These are phyloP conservation scores for Etheostoma cragini DNA, from an alignment of 2,113 vertebrate species.

Conservation along the genomic window DNA sequence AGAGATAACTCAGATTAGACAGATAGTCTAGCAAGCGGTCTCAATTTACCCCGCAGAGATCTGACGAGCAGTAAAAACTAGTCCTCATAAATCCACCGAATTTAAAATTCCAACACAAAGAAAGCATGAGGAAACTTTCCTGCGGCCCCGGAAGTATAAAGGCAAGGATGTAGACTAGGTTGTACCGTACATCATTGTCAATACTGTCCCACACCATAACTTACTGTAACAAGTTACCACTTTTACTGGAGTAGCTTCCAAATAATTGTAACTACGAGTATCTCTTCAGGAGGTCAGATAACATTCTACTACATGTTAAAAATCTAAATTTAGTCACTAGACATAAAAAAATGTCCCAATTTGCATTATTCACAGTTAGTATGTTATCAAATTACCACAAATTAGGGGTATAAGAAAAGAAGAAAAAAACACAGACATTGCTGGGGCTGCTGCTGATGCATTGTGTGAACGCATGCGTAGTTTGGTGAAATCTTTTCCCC, in stretches of 20 bases:
- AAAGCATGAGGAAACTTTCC: too few relatives aligned
- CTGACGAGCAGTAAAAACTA: too few relatives aligned
- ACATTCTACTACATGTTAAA: background rate
- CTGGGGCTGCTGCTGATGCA: constrained; percentile 11
- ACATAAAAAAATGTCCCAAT: background rate
- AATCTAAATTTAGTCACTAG: background rate
- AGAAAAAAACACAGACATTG: background rate
- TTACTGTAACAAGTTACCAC: background rate
- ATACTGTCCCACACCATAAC: background rate
- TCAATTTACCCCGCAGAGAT: too few relatives aligned
- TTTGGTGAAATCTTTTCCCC: constrained; percentile 48
- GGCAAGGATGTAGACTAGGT: too few relatives aligned
- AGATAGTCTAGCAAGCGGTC: too few relatives aligned
- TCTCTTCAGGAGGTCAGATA: too few relatives aligned
- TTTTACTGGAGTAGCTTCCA: background rate
- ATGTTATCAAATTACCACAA: background rate
- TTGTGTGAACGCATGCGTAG: background rate
- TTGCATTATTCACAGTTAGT: background rate
- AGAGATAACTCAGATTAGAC: too few relatives aligned
- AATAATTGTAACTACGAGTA: too few relatives aligned
- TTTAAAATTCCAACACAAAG: too few relatives aligned
- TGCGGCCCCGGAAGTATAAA: too few relatives aligned
- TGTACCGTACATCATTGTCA: background rate
- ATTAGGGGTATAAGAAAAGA: background rate
- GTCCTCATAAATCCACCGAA: too few relatives aligned